phyloP scores from a whole-genome alignment of 2,888 invertebrate genomes.

The Euclidia mi region DNA sequence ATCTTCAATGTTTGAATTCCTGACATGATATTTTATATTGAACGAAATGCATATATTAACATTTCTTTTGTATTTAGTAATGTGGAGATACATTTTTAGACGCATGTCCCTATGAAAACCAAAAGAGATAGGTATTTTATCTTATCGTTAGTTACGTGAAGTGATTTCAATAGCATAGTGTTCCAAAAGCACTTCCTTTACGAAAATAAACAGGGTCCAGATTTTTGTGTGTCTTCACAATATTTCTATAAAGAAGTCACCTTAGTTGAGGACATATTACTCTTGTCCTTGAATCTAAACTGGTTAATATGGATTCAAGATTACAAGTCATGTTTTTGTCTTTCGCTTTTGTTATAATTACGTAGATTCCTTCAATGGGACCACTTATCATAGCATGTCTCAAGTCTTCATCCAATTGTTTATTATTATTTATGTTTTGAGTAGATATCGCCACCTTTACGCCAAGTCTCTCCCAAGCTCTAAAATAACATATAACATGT shows the following conservation, averaged over 20 bases:
- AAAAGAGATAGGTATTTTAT: too few relatives aligned
- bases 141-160: too few relatives aligned
- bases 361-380: slow-evolving; percentile 3
- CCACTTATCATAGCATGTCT: not conserved
- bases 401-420: not conserved
- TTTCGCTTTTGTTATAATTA: not conserved
- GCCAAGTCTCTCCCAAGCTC: slow-evolving; percentile 3
- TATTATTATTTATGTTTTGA: not conserved
- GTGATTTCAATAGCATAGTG: too few relatives aligned
- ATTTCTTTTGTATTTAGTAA: too few relatives aligned
- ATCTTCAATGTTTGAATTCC: too few relatives aligned
- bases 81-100: too few relatives aligned
- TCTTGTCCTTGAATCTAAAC: not conserved
- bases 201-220: too few relatives aligned
- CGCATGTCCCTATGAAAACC: too few relatives aligned
- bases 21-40: too few relatives aligned
- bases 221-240: not conserved
- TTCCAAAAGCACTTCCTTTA: too few relatives aligned
- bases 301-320: not conserved
- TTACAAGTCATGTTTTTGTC: not conserved
- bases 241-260: not conserved
- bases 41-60: too few relatives aligned
- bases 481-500: not conserved
- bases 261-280: not conserved
- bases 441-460: not conserved